Percentiles rank a stretch among this genome's conserved stretches.
phyloP scores from a whole-genome alignment of 64 coral and sea anemone genomes.

The Cladopsammia gracilis region DNA sequence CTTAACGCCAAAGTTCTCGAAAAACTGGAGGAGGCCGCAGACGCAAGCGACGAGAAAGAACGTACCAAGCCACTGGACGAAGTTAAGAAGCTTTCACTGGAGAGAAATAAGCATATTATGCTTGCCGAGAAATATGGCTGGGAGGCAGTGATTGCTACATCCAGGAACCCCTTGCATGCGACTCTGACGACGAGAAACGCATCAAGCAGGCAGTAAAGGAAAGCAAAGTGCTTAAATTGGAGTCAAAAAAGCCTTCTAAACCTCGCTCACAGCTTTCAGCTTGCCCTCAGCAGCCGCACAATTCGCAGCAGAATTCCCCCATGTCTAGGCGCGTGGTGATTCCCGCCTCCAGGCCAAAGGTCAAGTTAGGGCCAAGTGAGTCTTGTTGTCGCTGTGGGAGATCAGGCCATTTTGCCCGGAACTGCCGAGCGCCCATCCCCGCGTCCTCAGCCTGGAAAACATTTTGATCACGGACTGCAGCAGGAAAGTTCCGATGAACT shows the following conservation, averaged over 20 bases:
- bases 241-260: no score
- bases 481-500: background rate
- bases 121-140: constrained; percentile 53
- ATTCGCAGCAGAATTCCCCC: background rate
- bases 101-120: constrained; percentile 46
- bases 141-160: constrained; percentile 47
- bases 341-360: constrained; percentile 4
- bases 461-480: background rate
- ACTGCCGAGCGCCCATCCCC: no score
- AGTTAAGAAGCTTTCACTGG: constrained; percentile 11
- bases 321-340: background rate
- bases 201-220: background rate
- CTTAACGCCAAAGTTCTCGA: no score
- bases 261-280: background rate
- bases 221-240: background rate
- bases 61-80: background rate
- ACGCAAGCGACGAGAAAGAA: background rate
- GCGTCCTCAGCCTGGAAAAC: background rate
- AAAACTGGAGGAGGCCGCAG: background rate
- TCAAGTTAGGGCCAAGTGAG: background rate
- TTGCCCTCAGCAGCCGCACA: background rate
- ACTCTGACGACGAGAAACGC: constrained; percentile 15
- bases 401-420: background rate
- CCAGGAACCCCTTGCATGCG: background rate
- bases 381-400: background rate